Base-by-base conservation (phyloP, 2,797 vertebrate species). In the Orestias chungarensis region DNA sequence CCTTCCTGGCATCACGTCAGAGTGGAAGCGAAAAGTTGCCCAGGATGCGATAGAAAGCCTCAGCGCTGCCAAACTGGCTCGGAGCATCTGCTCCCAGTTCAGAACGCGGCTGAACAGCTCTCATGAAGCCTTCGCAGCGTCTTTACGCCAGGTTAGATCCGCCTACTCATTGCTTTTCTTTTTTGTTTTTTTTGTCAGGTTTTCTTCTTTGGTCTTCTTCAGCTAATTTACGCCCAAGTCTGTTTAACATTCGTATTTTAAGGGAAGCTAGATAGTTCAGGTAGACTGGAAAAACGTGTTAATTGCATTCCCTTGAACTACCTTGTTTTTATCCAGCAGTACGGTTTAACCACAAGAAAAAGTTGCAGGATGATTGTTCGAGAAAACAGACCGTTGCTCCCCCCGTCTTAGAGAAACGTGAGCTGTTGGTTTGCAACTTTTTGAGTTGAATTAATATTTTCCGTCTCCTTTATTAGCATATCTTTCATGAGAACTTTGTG, bases 1-100 rank as follows among this genome's bases (percentile, higher is more conserved):
- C 82, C 97, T 97, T 1, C 98, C 98, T 0, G 94, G 96, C 81
- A 94, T 99, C 90, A 96, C 92, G 3, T 89, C 94, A 0, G 98
- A 99, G 70, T 99, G 98, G 98, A 99, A 99, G 91, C 93, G 97
- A 74, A 99, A 97, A 85, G 96, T 99, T 67, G 98, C 97, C 68
- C 98, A 99, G 89, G 98, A 99, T 0, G 97, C 98, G 67, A 99
- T 99, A 0, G 98, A 99, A 92, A 98, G 97, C 86, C 96, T 99
- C 66, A 99, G 97, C 0, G 97, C 98, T 1, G 96, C 97, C 82
- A 99, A 99, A 80, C 90, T 99, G 82, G 97, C 98, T 75, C 96
- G 95, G 88, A 99, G 96, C 92, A 99, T 99, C 85, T 99, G 98
- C 84, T 97, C 97, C 82, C 98, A 99, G 79, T 99, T 99, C 89